phyloP scores from a whole-genome alignment of 2,113 vertebrate genomes.

The Butorides virescens region DNA sequence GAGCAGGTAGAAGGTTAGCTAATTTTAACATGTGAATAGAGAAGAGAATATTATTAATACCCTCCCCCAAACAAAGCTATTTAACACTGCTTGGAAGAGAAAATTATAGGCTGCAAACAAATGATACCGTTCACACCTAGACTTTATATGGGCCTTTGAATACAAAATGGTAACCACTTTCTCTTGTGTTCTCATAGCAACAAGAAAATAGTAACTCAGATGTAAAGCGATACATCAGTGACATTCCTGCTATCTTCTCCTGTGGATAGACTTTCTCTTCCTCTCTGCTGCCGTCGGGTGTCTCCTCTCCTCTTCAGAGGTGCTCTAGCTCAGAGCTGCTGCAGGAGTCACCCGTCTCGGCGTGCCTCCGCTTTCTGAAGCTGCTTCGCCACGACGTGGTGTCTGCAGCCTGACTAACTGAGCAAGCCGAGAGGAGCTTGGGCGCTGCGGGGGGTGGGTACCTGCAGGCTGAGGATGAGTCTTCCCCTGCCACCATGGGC shows the following conservation, averaged over 20 bases:
- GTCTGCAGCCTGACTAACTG: not conserved
- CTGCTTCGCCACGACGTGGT: rapidly evolving
- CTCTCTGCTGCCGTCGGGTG: not conserved
- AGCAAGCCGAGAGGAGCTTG: rapidly evolving
- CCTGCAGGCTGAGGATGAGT: not conserved
- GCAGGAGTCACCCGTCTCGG: not conserved
- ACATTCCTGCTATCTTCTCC: not conserved
- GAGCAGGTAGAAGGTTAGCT: slow-evolving; percentile 50
- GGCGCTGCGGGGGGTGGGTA: not conserved
- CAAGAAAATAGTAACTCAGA: slow-evolving; percentile 22
- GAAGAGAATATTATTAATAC: slow-evolving; percentile 4
- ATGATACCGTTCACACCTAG: slow-evolving; percentile 51
- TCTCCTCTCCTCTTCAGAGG: not conserved
- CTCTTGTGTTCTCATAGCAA: slow-evolving; percentile 62
- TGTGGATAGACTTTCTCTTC: not conserved
- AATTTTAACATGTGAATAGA: slow-evolving; percentile 38
- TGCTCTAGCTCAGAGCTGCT: not conserved
- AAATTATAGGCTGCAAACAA: slow-evolving; percentile 49
- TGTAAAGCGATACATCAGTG: not conserved
- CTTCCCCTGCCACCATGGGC: not conserved
- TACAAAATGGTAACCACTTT: slow-evolving; percentile 6
- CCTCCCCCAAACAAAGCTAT: not conserved
- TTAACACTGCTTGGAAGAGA: slow-evolving; percentile 48
- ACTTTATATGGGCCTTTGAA: slow-evolving; percentile 47
- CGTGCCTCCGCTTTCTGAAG: not conserved